Evolutionary conservation across 1,140 invertebrate species (phyloP), one percentile per base, ranked within the genome.

Genomic region (Drosophila persimilis): DNA sequence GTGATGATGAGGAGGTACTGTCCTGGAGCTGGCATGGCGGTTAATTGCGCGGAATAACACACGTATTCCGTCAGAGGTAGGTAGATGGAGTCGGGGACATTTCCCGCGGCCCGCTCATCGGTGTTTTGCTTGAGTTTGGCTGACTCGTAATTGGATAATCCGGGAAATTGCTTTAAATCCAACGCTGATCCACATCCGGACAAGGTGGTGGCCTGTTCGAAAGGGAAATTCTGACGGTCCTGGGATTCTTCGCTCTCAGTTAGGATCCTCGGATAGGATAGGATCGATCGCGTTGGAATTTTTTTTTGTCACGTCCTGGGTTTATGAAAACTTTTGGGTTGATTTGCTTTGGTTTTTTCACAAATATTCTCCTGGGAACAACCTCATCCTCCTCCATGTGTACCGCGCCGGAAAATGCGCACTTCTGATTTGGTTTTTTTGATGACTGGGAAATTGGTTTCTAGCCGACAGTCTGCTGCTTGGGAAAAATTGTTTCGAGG

Each of bases 111-210:
- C 61, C 67, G 48, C 59, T 50, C 58, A 45, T 35, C 60, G 62
- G 53, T 74, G 66, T 80, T 89, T 80, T 77, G 81, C 81, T 85
- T 86, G 81, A 88, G 69, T 88, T 89, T 84, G 53, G 76, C 73
- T 89, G 88, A 90, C 88, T 90, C 83, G 77, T 90, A 90, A 90
- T 90, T 90, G 83, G 88, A 88, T 90, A 88, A 90, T 66, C 74
- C 72, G 83, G 83, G 80, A 80, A 88, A 90, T 89, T 79, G 85
- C 80, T 80, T 79, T 76, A 78, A 90, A 88, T 81, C 84, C 80
- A 52, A 61, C 57, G 60, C 77, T 74, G 84, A 89, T 89, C 84
- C 84, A 89, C 73, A 89, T 89, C 84, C 84, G 84, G 79, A 74
- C 59, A 50, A 39, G 46, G 29, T 46, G 6, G 58, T 7, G 62